Evolutionary conservation across 1,140 invertebrate genomes (phyloP).

Genomic region (Drosophila tani): DNA sequence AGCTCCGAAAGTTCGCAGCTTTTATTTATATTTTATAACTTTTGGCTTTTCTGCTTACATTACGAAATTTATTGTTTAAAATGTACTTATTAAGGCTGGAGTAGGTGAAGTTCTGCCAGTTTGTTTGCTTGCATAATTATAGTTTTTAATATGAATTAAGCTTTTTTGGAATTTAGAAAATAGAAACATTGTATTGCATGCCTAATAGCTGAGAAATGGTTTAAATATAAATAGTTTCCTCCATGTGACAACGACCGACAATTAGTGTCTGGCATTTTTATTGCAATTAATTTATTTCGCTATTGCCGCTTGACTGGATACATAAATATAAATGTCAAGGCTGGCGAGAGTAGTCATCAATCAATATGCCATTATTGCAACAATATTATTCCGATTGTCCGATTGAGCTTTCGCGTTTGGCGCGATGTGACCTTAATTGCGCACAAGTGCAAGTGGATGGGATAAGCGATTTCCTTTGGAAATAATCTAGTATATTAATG

Average conservation of each 20-base stretch:
- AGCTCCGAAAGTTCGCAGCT: not conserved
- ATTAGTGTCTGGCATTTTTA: constrained; percentile 1
- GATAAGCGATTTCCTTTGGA: constrained; percentile 8
- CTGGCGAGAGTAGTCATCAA: not conserved
- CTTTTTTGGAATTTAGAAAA: too few relatives aligned
- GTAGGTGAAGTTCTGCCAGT: too few relatives aligned
- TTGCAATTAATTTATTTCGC: constrained; percentile 8
- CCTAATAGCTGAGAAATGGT: not conserved
- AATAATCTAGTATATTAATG: constrained; percentile 42
- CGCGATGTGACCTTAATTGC: not conserved
- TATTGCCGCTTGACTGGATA: not conserved
- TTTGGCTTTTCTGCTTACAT: constrained; percentile 13
- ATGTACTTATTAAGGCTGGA: constrained; percentile 1
- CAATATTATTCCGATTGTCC: constrained; percentile 11
- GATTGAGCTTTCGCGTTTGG: not conserved
- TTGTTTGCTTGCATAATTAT: not conserved
- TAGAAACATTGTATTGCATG: not conserved
- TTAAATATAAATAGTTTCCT: not conserved
- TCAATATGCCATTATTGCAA: constrained; percentile 11
- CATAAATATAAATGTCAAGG: constrained; percentile 14
- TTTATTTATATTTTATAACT: constrained; percentile 32
- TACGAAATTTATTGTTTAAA: constrained; percentile 38
- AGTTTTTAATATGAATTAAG: not conserved
- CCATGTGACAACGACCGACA: not conserved
- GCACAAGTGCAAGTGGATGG: constrained; percentile 1